Evolutionary conservation across 2,888 invertebrate genomes (phyloP), one percentile per base, ranked within the genome.

Genomic region (Drosophila sordidula): DNA sequence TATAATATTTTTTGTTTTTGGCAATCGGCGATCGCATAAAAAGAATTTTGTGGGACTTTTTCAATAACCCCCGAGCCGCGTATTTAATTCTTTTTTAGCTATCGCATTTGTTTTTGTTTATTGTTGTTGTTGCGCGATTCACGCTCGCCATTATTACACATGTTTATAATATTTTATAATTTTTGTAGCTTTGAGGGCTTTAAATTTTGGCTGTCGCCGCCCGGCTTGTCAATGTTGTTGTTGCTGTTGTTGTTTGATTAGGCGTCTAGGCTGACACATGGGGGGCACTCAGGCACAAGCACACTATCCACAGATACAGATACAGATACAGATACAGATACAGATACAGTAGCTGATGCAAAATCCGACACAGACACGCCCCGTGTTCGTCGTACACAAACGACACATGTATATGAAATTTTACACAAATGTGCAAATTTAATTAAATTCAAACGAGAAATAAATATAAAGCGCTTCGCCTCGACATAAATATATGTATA

Each of bases 391-490:
- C 75, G 49, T 62, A 62, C 41, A 55, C 64, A 57, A 44, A 56
- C 65, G 52, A 59, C 79, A 79, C 63, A 68, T 75, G 72, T 70
- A 76, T 85, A 73, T 76, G 72, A 89, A 73, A 87, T 85, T 89
- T 85, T 84, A 89, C 85, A 86, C 81, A 89, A 89, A 89, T 87
- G 85, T 89, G 85, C 85, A 84, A 86, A 86, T 86, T 86, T 86
- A 86, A 86, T 86, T 89, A 87, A 86, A 89, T 84, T 87, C 71
- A 89, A 86, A 89, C 84, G 87, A 87, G 77, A 80, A 88, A 87
- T 75, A 87, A 86, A 86, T 80, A 82, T 83, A 78, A 85, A 77
- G 16, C 68, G 62, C 61, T 75, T 78, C 25, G 61, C 74, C 69
- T 74, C 79, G 79, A 73, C 74, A 78, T 67, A 75, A 63, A 69